Base-by-base conservation (phyloP, 1,140 invertebrate genomes). In the Hirudo medicinalis region DNA sequence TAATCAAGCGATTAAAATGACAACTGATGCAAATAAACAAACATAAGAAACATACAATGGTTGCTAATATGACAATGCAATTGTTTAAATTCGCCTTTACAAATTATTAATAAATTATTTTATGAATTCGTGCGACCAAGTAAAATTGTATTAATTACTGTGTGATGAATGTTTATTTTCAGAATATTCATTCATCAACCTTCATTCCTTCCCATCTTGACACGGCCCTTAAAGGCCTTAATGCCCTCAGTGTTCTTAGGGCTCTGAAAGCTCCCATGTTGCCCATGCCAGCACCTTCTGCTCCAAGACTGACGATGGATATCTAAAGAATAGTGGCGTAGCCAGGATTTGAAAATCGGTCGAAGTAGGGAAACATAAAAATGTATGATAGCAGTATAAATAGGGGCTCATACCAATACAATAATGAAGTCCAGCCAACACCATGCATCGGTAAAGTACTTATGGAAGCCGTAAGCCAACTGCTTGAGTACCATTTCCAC, bases 401-500 rank as follows among this genome's bases (percentile, higher is more conserved):
- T 2, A 15, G 22, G 11, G 4, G 19, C 17, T 63, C 57, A 13
- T 87, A 97, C 94, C 89, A 94, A 92, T 76, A 97, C 94, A 85
- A 97, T 98, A 77, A 97, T 88, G 83, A 97, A 97, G 86, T 98
- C 94, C 75, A 98, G 87, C 94, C 94, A 97, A 84, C 94, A 97
- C 94, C 94, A 97, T 49, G 93, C 94, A 80, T 97, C 97, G 36
- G 92, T 96, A 82, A 98, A 98, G 83, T 98, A 98, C 81, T 92
- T 92, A 79, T 89, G 89, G 80, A 94, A 97, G 75, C 95, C 94
- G 78, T 97, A 88, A 70, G 94, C 94, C 77, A 96, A 85, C 92
- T 92, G 96, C 83, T 98, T 98, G 80, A 97, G 90, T 83, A 97
- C 89, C 94, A 97, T 97, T 85, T 98, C 95, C 76, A 95, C 84